Evolutionary conservation across 2,888 invertebrate species (phyloP).

Genomic region (Tetheella fluctuosa): DNA sequence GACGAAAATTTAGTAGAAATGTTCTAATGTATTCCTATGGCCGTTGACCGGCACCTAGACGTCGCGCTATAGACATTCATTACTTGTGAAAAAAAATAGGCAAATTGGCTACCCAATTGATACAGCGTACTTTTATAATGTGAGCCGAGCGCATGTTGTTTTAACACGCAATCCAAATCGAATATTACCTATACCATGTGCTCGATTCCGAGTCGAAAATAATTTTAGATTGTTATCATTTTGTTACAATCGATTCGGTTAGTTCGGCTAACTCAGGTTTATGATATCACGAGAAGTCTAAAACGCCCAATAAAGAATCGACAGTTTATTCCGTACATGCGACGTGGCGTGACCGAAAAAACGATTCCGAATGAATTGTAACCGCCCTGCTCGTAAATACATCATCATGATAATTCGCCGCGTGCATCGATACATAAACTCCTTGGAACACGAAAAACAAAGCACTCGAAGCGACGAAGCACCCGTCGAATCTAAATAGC

Average conservation of each 20-base stretch:
- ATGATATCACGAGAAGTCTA: conserved; percentile 64
- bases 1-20: conserved; percentile 84
- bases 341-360: conserved; percentile 83
- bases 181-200: conserved; percentile 53
- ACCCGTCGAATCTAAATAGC: conserved; percentile 32
- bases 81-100: conserved; percentile 46
- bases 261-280: conserved; percentile 58
- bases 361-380: conserved; percentile 75
- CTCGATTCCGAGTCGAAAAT: conserved; percentile 35
- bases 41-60: conserved; percentile 75
- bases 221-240: conserved; percentile 64
- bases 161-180: conserved; percentile 38
- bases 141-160: conserved; percentile 26
- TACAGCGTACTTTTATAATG: conserved; percentile 25
- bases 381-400: conserved; percentile 72
- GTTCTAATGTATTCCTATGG: conserved; percentile 82
- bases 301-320: conserved; percentile 74
- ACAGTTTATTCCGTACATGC: conserved; percentile 76
- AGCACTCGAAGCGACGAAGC: conserved; percentile 15
- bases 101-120: conserved; percentile 45
- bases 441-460: conserved; percentile 50
- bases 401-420: conserved; percentile 73
- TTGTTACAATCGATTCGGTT: conserved; percentile 57
- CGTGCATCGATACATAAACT: conserved; percentile 59
- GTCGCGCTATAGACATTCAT: conserved; percentile 40